phyloP scores from a whole-genome alignment of 1,140 invertebrate genomes.

The Heliconius congener region DNA sequence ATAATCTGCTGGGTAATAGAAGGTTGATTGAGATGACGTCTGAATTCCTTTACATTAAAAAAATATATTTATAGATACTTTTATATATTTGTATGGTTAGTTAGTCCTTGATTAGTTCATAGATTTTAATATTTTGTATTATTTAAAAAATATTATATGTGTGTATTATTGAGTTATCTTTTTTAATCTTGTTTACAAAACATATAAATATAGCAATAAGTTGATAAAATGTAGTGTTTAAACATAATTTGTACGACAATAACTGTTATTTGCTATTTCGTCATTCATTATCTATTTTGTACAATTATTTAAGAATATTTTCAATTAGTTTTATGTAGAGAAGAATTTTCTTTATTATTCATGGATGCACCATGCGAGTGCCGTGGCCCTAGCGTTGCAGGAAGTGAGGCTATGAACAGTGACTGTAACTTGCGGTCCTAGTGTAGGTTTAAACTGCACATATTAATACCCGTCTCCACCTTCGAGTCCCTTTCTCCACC shows the following conservation, averaged over 20 bases:
- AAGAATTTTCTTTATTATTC: neutral
- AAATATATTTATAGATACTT: neutral
- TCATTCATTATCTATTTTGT: too few species aligned
- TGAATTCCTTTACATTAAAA: constrained; percentile 9
- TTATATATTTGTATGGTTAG: neutral
- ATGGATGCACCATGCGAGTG: neutral
- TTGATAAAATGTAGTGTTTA: too few species aligned
- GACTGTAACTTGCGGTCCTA: neutral
- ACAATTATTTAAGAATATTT: neutral
- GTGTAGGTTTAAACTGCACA: neutral
- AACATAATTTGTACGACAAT: too few species aligned
- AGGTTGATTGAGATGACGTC: constrained; percentile 10
- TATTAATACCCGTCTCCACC: too few species aligned
- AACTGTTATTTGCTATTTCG: too few species aligned
- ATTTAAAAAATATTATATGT: too few species aligned
- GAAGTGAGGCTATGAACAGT: neutral
- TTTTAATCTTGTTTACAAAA: too few species aligned
- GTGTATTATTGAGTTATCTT: too few species aligned
- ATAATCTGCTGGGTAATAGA: constrained; percentile 15
- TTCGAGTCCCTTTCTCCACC: too few species aligned
- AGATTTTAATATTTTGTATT: too few species aligned
- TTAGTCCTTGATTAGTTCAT: too few species aligned
- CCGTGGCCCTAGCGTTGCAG: neutral
- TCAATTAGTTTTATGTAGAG: neutral
- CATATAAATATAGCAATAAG: too few species aligned